Base-by-base conservation (phyloP, 2,113 vertebrate species). In the Plotosus lineatus region DNA sequence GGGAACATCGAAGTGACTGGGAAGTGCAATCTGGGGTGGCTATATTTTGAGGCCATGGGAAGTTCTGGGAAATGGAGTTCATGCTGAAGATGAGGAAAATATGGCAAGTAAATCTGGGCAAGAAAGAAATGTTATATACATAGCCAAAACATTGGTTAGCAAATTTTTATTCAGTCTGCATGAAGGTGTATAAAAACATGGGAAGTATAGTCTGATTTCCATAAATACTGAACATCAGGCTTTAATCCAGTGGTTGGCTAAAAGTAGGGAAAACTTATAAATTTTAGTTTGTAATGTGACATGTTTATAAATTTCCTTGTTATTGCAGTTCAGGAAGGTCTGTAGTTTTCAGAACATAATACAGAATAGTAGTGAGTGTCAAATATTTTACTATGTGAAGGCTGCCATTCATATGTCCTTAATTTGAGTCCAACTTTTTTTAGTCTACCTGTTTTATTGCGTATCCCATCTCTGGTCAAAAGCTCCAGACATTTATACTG, bases 361-460 rank as follows among this genome's bases (percentile, higher is more conserved):
- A 61, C n/a, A n/a, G n/a, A n/a, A n/a, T 36, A 23, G 19, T 38
- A 10, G 17, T 46, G 44, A 12, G 7, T 15, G 2, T 69, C 40
- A 12, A 26, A 50, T 48, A 71, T 72, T 69, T 72, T 4, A 50
- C 6, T 28, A 72, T 72, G 19, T 33, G 8, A 72, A 21, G 12
- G 17, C 19, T 3, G 12, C 40, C 66, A 31, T 84, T 15, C 66
- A 44, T 23, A 36, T 46, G 31, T 68, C 53, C 65, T 77, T 26
- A 50, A 76, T 60, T 75, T 38, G 55, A 74, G 5, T 31, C 5
- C 31, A 46, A 36, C 17, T 6, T 69, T 2, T 31, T 26, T 19
- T 42, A n/a, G 76, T 88, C 89, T 91, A 94, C 93, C 92, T 11
- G 89, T 92, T 87, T 83, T 90, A 87, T 91, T 93, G 83, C 77